These are phyloP conservation scores for Mesoligia furuncula DNA, from an alignment of 2,888 invertebrate species.

Conservation along the genomic window DNA sequence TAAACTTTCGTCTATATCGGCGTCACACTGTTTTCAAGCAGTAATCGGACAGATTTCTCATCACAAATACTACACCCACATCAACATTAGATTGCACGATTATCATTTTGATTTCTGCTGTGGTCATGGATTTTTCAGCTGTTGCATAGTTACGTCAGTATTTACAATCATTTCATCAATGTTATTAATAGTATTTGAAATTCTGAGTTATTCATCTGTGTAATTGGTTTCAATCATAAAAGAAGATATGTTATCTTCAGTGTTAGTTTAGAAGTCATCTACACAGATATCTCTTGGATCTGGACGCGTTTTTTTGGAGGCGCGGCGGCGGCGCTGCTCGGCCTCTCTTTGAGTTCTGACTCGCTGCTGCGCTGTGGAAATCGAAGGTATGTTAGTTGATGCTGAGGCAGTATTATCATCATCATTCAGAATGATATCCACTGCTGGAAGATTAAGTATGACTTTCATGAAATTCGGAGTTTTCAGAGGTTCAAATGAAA, in stretches of 20 bases:
- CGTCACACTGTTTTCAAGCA: slow-evolving; percentile 12
- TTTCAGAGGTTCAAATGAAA: not conserved
- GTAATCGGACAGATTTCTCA: slow-evolving; percentile 7
- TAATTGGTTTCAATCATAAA: not conserved
- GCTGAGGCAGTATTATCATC: not conserved
- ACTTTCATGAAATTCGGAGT: not conserved
- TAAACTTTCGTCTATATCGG: slow-evolving; percentile 7
- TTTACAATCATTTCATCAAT: not conserved
- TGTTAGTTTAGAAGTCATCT: slow-evolving; percentile 82
- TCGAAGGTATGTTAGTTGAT: slow-evolving; percentile 77
- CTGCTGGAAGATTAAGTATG: not conserved
- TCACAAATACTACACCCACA: slow-evolving; percentile 15
- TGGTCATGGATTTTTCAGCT: not conserved
- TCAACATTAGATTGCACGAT: not conserved
- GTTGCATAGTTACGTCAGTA: not conserved
- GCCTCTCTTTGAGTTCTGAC: slow-evolving; percentile 85
- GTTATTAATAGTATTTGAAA: slow-evolving; percentile 6
- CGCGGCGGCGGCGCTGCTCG: slow-evolving; percentile 74
- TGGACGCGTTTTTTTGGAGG: slow-evolving; percentile 94
- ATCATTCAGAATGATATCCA: not conserved
- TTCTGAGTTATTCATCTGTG: not conserved
- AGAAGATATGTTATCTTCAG: not conserved
- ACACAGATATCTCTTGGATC: slow-evolving; percentile 95
- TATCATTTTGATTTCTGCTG: slow-evolving; percentile 1
- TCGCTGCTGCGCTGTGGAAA: slow-evolving; percentile 90